phyloP scores from a whole-genome alignment of 2,113 vertebrate genomes.

The Dermatemys mawii region DNA sequence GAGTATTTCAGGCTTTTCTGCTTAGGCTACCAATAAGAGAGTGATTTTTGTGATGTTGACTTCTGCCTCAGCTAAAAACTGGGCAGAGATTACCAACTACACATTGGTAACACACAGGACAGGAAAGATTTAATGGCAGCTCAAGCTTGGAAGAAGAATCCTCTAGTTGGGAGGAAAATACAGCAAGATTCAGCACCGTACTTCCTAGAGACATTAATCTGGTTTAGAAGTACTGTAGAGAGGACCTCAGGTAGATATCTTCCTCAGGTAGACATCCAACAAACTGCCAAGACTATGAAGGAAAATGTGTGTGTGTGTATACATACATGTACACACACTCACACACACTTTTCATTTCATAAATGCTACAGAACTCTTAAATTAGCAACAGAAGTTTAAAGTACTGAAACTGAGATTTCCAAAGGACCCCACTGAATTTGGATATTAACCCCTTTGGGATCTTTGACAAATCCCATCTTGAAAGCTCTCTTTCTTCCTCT shows the following conservation, averaged over 20 bases:
- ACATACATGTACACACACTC: too few relatives aligned
- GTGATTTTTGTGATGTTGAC: not conserved
- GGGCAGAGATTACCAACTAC: not conserved
- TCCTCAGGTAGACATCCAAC: not conserved
- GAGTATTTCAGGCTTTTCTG: not conserved
- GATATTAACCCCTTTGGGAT: not conserved
- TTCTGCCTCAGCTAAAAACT: not conserved
- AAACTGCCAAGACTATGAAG: not conserved
- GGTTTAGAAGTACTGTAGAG: not conserved
- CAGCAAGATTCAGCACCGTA: not conserved
- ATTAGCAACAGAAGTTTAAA: conserved; percentile 9
- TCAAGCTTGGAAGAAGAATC: not conserved
- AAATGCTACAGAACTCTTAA: not conserved
- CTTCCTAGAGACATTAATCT: not conserved
- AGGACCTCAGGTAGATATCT: not conserved
- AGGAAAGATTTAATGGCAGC: not conserved
- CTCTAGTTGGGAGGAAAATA: not conserved
- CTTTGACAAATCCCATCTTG: conserved; percentile 17
- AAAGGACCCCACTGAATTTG: conserved; percentile 17
- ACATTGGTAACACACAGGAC: not conserved
- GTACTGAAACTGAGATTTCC: conserved; percentile 38
- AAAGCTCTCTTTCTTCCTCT: conserved; percentile 45
- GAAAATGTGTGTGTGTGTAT: not conserved
- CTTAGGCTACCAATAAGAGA: not conserved
- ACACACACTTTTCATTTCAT: not conserved